phyloP scores from a whole-genome alignment of 2,113 vertebrate genomes.

The Mesembrinibis cayennensis region DNA sequence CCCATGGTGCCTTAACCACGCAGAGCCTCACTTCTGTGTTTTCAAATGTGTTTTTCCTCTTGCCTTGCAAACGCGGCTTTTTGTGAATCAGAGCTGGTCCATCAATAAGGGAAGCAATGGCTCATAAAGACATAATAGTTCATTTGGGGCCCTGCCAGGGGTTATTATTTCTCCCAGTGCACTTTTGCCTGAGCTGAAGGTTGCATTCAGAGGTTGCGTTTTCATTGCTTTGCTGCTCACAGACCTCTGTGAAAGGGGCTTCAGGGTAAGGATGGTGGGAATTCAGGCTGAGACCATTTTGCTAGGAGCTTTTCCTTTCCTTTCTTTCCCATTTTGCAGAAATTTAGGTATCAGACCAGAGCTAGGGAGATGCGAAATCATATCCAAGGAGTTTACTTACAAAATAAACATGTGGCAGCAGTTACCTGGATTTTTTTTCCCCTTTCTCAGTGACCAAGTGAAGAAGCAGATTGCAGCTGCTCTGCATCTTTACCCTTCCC shows the following conservation, averaged over 20 bases:
- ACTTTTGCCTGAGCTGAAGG: background rate
- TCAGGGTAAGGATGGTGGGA: background rate
- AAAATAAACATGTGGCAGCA: background rate
- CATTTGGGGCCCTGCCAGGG: background rate
- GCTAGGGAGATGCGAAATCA: accelerated
- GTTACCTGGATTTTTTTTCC: background rate
- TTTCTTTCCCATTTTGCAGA: background rate
- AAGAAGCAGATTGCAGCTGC: background rate
- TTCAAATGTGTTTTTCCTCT: background rate
- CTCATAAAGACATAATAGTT: background rate
- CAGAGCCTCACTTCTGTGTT: background rate
- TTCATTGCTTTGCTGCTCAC: background rate
- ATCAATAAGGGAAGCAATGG: background rate
- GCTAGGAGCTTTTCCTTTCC: background rate
- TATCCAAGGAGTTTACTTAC: background rate
- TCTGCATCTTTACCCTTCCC: background rate
- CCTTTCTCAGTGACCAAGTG: background rate
- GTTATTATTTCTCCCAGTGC: background rate
- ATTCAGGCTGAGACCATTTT: background rate
- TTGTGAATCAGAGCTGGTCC: conserved; percentile 5
- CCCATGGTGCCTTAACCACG: accelerated
- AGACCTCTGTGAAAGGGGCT: background rate
- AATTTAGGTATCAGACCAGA: background rate
- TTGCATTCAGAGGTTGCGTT: background rate
- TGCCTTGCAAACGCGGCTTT: background rate